phyloP scores from a whole-genome alignment of 2,888 invertebrate species.

The Oxytorus armatus region DNA sequence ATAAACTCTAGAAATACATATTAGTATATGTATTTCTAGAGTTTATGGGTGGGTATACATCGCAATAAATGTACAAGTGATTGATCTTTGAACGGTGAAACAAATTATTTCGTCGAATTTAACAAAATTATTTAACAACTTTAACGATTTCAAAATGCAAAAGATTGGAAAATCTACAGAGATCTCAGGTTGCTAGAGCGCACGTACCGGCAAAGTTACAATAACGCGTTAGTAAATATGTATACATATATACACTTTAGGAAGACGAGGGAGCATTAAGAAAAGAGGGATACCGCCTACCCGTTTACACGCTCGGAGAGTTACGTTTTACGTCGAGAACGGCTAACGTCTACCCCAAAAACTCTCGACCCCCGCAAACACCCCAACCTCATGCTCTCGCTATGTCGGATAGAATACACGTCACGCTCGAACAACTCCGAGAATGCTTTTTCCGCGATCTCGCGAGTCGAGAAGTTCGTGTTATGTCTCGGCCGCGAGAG shows the following conservation, averaged over 20 bases:
- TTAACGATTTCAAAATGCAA: too few species aligned
- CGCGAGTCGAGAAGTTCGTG: slow-evolving; percentile 46
- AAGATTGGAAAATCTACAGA: too few species aligned
- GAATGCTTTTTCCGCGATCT: slow-evolving; percentile 61
- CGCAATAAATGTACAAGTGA: too few species aligned
- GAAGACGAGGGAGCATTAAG: slow-evolving; percentile 50
- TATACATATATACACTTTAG: slow-evolving; percentile 16
- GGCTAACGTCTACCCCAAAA: slow-evolving; percentile 71
- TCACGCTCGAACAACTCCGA: slow-evolving; percentile 78
- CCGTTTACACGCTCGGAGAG: slow-evolving; percentile 55
- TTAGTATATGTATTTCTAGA: too few species aligned
- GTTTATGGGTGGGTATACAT: too few species aligned
- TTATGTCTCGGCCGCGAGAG: background rate
- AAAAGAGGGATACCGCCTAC: slow-evolving; percentile 45
- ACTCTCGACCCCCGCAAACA: slow-evolving; percentile 31
- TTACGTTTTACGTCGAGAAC: slow-evolving; percentile 55
- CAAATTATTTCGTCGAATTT: too few species aligned
- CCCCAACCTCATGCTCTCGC: slow-evolving; percentile 45
- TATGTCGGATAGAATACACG: slow-evolving; percentile 77
- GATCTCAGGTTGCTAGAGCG: too few species aligned
- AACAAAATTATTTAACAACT: too few species aligned
- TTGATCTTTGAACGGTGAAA: too few species aligned
- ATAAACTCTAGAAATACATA: too few species aligned
- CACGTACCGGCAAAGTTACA: background rate
- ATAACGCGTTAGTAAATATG: background rate